Base-by-base conservation (phyloP, 2,113 vertebrate species). In the Menidia beryllina region DNA sequence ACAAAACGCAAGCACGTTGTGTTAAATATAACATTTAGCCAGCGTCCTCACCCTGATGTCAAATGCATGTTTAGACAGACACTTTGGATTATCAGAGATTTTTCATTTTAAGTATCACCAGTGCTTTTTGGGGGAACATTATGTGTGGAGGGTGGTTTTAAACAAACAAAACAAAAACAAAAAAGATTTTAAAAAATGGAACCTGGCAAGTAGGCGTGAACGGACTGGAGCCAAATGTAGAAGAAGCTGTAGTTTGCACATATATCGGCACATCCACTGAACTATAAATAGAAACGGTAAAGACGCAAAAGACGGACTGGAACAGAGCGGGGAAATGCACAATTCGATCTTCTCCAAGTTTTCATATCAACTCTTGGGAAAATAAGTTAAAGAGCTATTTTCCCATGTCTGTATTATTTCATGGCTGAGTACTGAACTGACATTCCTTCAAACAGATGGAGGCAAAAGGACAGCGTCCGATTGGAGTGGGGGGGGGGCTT, bases 401-500 rank as follows among this genome's bases (percentile, higher is more conserved):
- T 41, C 24, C 12, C 9, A 27, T n/a, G 8, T 19, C 15, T 56
- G 21, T 21, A 2, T 30, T 43, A 5, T 71, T 23, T 69, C 17
- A 23, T 17, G n/a, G 17, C 19, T 24, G 43, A 75, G 56, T 51
- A 51, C 2, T 11, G 14, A 24, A 19, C 25, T 61, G 5, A 65
- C 47, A 62, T 48, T 27, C n/a, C 43, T 5, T 52, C 21, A 63
- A 66, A 63, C 26, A 1, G 11, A 79, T 62, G 17, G 76, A 63
- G 48, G 15, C 38, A 75, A 57, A 12, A 62, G 56, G 64, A 60
- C 65, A 55, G 63, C 10, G 51, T 63, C 7, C 14, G 26, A 36
- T 75, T 75, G 48, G 61, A 14, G n/a, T 75, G 78, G 48, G 61
- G 19, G n/a, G 58, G 73, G 34, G 47, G 43, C 62, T 64, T 57